Percentiles rank a stretch among this genome's conserved stretches.
These are phyloP conservation scores for Oithona nana DNA, from an alignment of 2,888 invertebrate genomes.

Conservation along the genomic window DNA sequence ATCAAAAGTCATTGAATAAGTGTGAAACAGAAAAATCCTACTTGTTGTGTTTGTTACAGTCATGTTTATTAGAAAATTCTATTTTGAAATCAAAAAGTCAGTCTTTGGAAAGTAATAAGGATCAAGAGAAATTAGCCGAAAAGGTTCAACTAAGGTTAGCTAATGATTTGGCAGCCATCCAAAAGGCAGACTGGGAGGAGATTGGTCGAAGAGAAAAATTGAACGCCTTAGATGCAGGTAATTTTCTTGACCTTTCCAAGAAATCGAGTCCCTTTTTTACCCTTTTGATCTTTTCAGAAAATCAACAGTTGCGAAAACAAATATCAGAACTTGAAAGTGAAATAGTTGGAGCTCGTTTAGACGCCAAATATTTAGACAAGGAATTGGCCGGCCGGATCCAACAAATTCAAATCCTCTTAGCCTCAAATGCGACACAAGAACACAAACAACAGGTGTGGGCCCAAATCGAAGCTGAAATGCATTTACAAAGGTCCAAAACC, in stretches of 20 bases:
- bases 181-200: background rate
- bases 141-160: background rate
- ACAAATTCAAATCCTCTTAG: constrained; percentile 57
- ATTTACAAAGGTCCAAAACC: constrained; percentile 65
- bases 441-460: constrained; percentile 55
- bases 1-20: background rate
- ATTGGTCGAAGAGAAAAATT: background rate
- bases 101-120: background rate
- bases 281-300: too few relatives aligned
- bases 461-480: constrained; percentile 65
- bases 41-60: background rate
- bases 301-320: constrained; percentile 46
- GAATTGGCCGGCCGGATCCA: constrained; percentile 61
- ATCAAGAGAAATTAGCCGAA: background rate
- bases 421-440: constrained; percentile 57
- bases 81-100: background rate
- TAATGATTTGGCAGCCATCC: background rate
- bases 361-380: constrained; percentile 68
- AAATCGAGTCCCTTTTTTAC: constrained; percentile 23
- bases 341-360: constrained; percentile 60
- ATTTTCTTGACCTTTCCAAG: too few relatives aligned
- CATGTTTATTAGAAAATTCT: background rate
- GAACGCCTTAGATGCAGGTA: too few relatives aligned
- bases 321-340: constrained; percentile 56
- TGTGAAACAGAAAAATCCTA: background rate